Percentiles rank a stretch among this genome's conserved stretches.
These are phyloP conservation scores for Zosterops borbonicus DNA, from an alignment of 2,113 vertebrate species.

Conservation along the genomic window DNA sequence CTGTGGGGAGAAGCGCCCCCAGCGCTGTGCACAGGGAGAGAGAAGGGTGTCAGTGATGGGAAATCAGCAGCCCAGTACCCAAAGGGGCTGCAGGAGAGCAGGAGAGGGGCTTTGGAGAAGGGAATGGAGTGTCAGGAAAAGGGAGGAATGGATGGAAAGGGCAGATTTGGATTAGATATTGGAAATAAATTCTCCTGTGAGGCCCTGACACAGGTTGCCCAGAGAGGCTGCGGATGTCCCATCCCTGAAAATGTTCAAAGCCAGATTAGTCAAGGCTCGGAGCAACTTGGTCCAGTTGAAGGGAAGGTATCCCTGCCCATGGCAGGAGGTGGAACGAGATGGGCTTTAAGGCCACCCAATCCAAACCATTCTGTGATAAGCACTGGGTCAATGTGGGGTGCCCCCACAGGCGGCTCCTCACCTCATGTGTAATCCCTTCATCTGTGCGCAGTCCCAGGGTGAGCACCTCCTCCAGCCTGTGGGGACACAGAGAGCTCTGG, in stretches of 20 bases:
- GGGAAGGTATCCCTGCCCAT: background rate
- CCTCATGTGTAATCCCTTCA: constrained; percentile 83
- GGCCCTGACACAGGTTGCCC: background rate
- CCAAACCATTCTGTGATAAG: background rate
- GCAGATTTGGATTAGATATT: background rate
- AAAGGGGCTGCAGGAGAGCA: background rate
- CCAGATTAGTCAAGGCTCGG: background rate
- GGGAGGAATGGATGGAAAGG: background rate
- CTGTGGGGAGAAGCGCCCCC: constrained; percentile 78
- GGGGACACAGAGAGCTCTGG: background rate
- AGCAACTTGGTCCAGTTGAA: background rate
- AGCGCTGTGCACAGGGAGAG: constrained; percentile 75
- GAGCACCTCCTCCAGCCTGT: constrained; percentile 89
- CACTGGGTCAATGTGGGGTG: fast-evolving
- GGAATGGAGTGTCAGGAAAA: background rate
- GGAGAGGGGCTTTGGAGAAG: background rate
- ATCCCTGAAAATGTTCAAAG: background rate
- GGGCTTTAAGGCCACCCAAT: background rate
- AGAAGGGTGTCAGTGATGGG: background rate
- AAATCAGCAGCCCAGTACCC: background rate
- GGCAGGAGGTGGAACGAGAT: fast-evolving
- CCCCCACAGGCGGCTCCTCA: background rate
- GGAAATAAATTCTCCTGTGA: background rate
- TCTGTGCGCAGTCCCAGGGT: constrained; percentile 86
- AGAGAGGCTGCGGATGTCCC: background rate